Evolutionary conservation across 2,797 vertebrate species (phyloP).

Genomic region (Rhinella marina): DNA sequence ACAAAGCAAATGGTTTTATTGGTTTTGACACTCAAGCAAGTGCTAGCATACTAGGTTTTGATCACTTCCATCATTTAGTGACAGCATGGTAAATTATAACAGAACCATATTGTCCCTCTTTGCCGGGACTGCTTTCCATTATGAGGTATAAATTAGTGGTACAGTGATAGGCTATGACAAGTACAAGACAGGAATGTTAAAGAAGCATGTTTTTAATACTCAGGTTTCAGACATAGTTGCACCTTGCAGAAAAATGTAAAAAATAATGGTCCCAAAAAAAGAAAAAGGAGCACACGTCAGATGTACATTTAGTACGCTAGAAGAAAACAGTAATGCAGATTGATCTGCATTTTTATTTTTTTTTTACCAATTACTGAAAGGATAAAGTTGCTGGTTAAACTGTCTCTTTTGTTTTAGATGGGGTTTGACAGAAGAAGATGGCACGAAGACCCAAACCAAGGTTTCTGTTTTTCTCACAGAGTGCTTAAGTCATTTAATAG

Average conservation of each 20-base stretch:
- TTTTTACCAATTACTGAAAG: constrained; percentile 67
- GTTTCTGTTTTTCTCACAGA: constrained; percentile 86
- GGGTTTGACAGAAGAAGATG: constrained; percentile 84
- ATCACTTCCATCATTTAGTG: background rate
- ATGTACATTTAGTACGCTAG: constrained; percentile 23
- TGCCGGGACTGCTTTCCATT: background rate
- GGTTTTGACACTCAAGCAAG: constrained; percentile 13
- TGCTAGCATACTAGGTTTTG: background rate
- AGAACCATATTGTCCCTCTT: constrained; percentile 1
- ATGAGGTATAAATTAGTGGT: background rate
- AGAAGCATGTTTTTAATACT: constrained; percentile 2
- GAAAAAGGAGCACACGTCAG: background rate
- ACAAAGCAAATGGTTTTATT: constrained; percentile 70
- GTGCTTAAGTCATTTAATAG: constrained; percentile 21
- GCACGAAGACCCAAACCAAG: constrained; percentile 84
- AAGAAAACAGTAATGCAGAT: constrained; percentile 43
- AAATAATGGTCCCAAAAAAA: background rate
- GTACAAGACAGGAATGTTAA: background rate
- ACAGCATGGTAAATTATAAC: background rate
- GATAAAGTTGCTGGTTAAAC: constrained; percentile 86
- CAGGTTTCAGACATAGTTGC: background rate
- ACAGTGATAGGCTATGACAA: background rate
- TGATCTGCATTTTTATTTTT: constrained; percentile 71
- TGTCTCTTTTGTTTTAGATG: constrained; percentile 92
- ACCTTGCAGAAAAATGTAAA: background rate